A percentile compares a stretch with the other conserved stretches of the same genome.
Evolutionary conservation across 2,888 invertebrate genomes (phyloP).

Genomic region (Mesorhabditis spiculigera): DNA sequence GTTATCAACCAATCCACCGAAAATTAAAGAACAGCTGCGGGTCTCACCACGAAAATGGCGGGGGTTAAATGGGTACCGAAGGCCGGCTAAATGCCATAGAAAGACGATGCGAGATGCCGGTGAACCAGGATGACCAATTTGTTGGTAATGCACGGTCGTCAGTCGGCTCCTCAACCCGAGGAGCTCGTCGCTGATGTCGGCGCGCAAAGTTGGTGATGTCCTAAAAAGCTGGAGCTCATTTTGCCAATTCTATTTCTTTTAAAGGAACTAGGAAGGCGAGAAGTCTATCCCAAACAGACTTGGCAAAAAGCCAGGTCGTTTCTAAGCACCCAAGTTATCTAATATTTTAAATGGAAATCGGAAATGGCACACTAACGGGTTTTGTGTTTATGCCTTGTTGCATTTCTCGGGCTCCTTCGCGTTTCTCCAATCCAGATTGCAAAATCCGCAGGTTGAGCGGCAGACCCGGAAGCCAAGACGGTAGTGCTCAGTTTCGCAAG

Average conservation of each 20-base stretch:
- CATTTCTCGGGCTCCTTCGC: slow-evolving; percentile 35
- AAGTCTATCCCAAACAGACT: too few relatives aligned
- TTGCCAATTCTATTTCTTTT: neutral
- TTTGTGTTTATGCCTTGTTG: slow-evolving; percentile 5
- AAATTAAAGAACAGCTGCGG: too few relatives aligned
- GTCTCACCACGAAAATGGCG: too few relatives aligned
- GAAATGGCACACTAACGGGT: neutral
- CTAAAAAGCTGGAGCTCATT: neutral
- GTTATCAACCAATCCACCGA: too few relatives aligned
- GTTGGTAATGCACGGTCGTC: too few relatives aligned
- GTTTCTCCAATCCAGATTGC: slow-evolving; percentile 31
- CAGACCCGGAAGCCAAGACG: slow-evolving; percentile 39
- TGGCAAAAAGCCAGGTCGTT: too few relatives aligned
- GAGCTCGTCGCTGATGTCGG: neutral
- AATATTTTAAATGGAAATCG: neutral
- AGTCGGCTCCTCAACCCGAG: too few relatives aligned
- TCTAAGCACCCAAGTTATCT: too few relatives aligned
- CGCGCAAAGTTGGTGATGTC: neutral
- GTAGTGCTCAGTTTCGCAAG: slow-evolving; percentile 34
- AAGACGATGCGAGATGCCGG: too few relatives aligned
- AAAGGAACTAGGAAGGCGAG: neutral
- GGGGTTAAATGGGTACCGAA: too few relatives aligned
- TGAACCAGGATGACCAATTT: too few relatives aligned
- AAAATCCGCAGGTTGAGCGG: slow-evolving; percentile 36
- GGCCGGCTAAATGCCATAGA: too few relatives aligned